Conservation (phyloP, 2,888 invertebrate species). For the Oxytorus armatus region DNA sequence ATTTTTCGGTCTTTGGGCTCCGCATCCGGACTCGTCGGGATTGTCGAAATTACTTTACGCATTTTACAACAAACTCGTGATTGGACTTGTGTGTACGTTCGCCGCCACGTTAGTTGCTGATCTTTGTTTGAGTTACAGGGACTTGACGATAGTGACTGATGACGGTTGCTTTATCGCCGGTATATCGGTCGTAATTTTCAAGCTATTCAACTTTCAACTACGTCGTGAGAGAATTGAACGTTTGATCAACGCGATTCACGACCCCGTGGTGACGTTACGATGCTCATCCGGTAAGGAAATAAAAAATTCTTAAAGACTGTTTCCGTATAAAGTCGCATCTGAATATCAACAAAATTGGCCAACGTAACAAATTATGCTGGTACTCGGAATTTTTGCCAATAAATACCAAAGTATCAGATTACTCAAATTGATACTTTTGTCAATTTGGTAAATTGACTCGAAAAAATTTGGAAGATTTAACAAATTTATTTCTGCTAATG, state of each 20-base stretch:
- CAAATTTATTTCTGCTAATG: no score
- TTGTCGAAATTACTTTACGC: constrained; percentile 61
- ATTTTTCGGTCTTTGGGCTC: constrained; percentile 54
- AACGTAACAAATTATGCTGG: no score
- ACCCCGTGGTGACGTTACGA: constrained; percentile 68
- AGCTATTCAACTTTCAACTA: constrained; percentile 71
- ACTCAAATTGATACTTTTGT: no score
- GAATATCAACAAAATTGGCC: neutral
- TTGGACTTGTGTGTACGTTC: constrained; percentile 70
- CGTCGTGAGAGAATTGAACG: constrained; percentile 65
- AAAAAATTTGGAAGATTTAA: no score
- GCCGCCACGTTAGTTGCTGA: constrained; percentile 71
- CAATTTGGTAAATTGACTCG: no score
- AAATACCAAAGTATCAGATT: no score
- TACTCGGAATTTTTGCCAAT: no score
- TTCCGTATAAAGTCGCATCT: neutral
- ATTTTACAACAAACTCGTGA: constrained; percentile 69
- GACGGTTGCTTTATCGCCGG: constrained; percentile 77
- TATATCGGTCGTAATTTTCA: constrained; percentile 73
- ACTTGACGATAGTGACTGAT: constrained; percentile 74
- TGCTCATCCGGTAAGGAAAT: constrained; percentile 71
- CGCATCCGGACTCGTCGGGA: constrained; percentile 7
- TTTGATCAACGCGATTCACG: constrained; percentile 60
- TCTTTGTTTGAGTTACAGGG: constrained; percentile 66
- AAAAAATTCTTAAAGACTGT: neutral